phyloP scores from a whole-genome alignment of 2,113 vertebrate genomes.

The Chlamydotis undulata region DNA sequence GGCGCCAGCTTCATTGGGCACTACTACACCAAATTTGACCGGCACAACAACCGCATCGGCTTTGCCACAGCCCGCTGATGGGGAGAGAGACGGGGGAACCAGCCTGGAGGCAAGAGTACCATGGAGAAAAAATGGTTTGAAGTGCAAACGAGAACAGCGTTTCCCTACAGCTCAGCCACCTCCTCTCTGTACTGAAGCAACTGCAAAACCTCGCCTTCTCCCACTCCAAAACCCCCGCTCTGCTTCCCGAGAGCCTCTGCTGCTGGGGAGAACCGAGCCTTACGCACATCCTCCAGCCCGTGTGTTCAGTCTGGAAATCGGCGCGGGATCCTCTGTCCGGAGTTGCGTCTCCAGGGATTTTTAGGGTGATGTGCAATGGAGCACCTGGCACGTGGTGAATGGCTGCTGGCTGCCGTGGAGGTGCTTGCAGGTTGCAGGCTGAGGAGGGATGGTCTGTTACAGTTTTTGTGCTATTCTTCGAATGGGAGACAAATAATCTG shows the following conservation, averaged over 20 bases:
- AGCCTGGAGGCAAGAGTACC: background rate
- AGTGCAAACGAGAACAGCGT: background rate
- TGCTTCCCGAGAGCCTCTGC: background rate
- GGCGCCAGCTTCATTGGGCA: constrained; percentile 94
- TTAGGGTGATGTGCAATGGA: background rate
- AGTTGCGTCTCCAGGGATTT: background rate
- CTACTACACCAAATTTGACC: constrained; percentile 95
- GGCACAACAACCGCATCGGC: constrained; percentile 90
- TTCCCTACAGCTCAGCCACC: constrained; percentile 7
- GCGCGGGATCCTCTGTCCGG: accelerated
- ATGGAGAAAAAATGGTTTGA: background rate
- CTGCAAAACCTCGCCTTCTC: background rate
- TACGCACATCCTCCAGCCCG: background rate
- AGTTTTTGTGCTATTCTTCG: accelerated
- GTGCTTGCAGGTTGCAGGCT: background rate
- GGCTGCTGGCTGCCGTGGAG: background rate
- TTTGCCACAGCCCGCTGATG: constrained; percentile 88
- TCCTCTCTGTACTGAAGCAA: background rate
- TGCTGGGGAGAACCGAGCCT: background rate
- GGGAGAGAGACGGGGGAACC: accelerated
- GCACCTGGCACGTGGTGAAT: accelerated
- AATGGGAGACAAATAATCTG: background rate
- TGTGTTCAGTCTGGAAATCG: background rate
- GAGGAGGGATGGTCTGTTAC: background rate
- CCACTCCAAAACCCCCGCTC: constrained; percentile 4